These are phyloP conservation scores for Erebia aethiops DNA, from an alignment of 2,888 invertebrate species.

Conservation along the genomic window DNA sequence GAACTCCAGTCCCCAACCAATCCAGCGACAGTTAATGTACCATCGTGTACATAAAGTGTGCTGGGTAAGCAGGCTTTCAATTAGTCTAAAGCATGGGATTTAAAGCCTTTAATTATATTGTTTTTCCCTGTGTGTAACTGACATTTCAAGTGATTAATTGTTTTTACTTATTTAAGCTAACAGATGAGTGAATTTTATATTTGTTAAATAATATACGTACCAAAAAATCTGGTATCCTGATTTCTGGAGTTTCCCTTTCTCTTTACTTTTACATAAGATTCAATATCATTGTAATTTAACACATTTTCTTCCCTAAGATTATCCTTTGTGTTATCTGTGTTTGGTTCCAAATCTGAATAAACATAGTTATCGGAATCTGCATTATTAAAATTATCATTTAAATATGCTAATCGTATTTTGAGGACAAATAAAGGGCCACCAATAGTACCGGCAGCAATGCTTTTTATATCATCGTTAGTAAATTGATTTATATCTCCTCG, in stretches of 20 bases:
- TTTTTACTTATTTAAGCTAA: background rate
- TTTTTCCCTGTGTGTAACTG: too few species aligned
- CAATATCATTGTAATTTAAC: constrained; percentile 39
- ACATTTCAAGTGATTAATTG: background rate
- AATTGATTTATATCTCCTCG: constrained; percentile 45
- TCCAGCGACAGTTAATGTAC: too few species aligned
- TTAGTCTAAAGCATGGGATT: too few species aligned
- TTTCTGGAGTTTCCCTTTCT: constrained; percentile 50
- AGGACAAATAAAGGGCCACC: constrained; percentile 65
- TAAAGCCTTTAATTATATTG: too few species aligned
- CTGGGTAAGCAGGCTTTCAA: background rate
- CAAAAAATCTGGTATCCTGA: constrained; percentile 44
- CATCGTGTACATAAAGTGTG: too few species aligned
- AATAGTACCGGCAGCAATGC: constrained; percentile 51
- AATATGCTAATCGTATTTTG: constrained; percentile 65
- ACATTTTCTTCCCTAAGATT: constrained; percentile 45
- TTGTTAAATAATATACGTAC: constrained; percentile 28
- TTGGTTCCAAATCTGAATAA: constrained; percentile 41
- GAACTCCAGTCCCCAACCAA: too few species aligned
- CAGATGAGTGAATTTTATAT: background rate
- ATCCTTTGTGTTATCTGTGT: constrained; percentile 42
- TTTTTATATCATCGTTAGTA: constrained; percentile 46
- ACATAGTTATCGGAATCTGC: constrained; percentile 43
- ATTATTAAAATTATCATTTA: constrained; percentile 54
- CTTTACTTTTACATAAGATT: constrained; percentile 56